Base-by-base conservation (phyloP, 2,797 vertebrate species). In the Lacerta bilineata region DNA sequence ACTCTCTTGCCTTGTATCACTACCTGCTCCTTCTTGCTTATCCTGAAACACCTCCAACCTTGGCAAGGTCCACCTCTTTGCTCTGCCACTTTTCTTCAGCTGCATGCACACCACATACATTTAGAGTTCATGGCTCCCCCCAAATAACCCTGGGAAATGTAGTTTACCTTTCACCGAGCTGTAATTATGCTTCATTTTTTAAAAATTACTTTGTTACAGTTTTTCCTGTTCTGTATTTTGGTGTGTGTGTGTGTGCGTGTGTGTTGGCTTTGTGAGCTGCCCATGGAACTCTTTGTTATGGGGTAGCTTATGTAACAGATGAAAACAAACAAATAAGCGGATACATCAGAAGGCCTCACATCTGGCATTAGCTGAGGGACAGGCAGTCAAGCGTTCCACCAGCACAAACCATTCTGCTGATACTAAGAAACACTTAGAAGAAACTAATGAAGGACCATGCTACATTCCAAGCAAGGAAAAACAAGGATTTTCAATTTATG, bases 391-490 rank as follows among this genome's bases (percentile, higher is more conserved):
- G n/a, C 29, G 11, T 15, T 72, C 55, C 36, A 64, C 8, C 50
- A 46, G 50, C 5, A 4, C 36, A 84, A 69, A 20, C 36, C 4
- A 4, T 41, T 61, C 17, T 55, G 68, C 82, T 27, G 27, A 27
- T 10, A 33, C 11, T 41, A 68, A 59, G 46, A 72, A 84, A 79
- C 18, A 3, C 25, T 81, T 18, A 8, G 72, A 88, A 89, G 0
- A 3, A 59, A 36, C 17, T n/a, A 81, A 66, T 0, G 0, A 23
- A 84, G 66, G 87, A 81, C 7, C 46, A 10, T 27, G 2, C 0
- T 0, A 0, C 25, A 78, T 3, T 0, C 41, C 25, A 87, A 85
- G 46, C 50, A 84, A 86, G 41, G 36, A n/a, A 75, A 85, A 88
- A 0, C 33, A 55, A 50, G 46, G 64, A 13, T 72, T 87, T 94